A percentile compares a stretch with the other conserved stretches of the same genome.
Evolutionary conservation across 1,140 invertebrate genomes (phyloP).

Genomic region (Bombus superbus): DNA sequence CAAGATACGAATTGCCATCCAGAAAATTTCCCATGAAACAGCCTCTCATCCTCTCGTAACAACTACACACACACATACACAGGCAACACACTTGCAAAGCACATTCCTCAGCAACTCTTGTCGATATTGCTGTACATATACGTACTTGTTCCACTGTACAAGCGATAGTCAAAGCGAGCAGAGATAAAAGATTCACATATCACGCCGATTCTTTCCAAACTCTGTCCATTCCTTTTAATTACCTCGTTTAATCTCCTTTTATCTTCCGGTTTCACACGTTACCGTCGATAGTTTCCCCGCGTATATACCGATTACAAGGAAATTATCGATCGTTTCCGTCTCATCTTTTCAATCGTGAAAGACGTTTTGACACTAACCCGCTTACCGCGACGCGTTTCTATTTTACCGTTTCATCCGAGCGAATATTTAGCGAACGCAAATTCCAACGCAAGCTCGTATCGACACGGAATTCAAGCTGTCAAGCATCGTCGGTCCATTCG

Average conservation of each 20-base stretch:
- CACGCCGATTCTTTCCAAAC: background rate
- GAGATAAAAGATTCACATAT: background rate
- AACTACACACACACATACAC: background rate
- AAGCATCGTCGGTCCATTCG: background rate
- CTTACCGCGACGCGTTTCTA: background rate
- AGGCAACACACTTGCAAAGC: background rate
- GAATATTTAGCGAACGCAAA: conserved; percentile 11
- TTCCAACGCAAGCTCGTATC: conserved; percentile 3
- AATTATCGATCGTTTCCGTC: conserved; percentile 4
- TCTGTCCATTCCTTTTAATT: background rate
- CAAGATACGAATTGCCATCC: background rate
- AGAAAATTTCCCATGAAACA: conserved; percentile 9
- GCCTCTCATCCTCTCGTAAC: background rate
- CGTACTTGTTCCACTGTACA: no score
- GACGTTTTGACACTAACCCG: conserved; percentile 36
- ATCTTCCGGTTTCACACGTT: background rate
- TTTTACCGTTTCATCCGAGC: conserved; percentile 5
- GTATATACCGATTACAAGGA: background rate
- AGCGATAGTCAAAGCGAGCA: background rate
- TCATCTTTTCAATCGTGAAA: conserved; percentile 1
- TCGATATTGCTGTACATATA: background rate
- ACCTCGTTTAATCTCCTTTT: background rate
- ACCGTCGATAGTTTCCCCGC: no score
- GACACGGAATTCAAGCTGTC: background rate
- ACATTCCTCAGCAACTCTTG: background rate